phyloP scores from a whole-genome alignment of 2,113 vertebrate species.

The Sprattus sprattus region DNA sequence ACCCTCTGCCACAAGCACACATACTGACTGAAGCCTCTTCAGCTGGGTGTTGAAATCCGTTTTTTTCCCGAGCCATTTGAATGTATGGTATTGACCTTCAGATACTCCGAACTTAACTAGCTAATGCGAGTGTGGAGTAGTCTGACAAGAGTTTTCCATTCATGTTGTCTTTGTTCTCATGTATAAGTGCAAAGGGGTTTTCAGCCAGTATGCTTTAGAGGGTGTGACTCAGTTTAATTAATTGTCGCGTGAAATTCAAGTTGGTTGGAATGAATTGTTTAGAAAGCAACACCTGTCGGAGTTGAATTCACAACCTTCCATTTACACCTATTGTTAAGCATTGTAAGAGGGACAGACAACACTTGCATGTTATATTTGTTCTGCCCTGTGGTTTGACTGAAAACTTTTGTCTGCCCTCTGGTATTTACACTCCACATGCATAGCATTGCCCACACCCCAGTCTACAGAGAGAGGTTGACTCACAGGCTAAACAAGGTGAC shows the following conservation, averaged over 20 bases:
- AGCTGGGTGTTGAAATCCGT: neutral
- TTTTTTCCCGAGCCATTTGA: neutral
- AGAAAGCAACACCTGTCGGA: neutral
- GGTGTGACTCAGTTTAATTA: neutral
- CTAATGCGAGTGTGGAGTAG: neutral
- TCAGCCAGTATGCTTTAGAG: neutral
- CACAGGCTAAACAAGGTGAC: slow-evolving; percentile 2
- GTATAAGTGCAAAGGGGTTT: neutral
- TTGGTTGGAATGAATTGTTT: neutral
- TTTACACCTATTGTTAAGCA: neutral
- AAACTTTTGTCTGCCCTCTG: neutral
- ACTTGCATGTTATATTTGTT: neutral
- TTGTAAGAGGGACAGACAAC: neutral
- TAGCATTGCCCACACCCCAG: neutral
- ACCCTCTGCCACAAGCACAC: neutral
- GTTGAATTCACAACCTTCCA: neutral
- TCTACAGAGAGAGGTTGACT: neutral
- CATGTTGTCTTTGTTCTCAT: neutral
- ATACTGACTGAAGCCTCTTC: neutral
- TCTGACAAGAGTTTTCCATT: neutral
- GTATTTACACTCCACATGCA: neutral
- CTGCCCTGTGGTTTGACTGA: neutral
- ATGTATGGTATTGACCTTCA: neutral
- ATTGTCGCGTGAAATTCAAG: neutral
- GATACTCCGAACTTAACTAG: neutral